phyloP scores from a whole-genome alignment of 2,888 invertebrate species.

The Gortyna flavago region DNA sequence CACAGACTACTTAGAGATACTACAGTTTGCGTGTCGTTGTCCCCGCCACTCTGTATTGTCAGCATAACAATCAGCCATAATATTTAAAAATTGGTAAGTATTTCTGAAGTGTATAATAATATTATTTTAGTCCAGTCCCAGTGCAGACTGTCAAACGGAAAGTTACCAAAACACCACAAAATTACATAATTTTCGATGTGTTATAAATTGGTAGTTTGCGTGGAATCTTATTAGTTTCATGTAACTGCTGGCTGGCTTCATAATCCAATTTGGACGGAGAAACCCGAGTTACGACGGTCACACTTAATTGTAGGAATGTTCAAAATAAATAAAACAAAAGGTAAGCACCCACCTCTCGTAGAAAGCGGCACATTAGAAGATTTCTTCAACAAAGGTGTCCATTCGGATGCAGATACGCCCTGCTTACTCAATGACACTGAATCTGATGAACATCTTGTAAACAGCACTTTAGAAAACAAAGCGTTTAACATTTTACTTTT shows the following conservation, averaged over 20 bases:
- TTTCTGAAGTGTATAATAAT: neutral
- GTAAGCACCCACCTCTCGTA: conserved; percentile 57
- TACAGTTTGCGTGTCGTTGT: no score
- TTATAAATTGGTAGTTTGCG: conserved; percentile 22
- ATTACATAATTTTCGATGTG: conserved; percentile 12
- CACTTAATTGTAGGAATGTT: conserved; percentile 59
- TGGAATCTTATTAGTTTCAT: conserved; percentile 20
- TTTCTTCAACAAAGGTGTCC: conserved; percentile 78
- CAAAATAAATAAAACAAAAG: conserved; percentile 64
- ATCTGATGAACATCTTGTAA: conserved; percentile 67
- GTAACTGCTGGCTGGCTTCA: conserved; percentile 35
- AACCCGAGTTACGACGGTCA: conserved; percentile 33
- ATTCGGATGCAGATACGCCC: conserved; percentile 74
- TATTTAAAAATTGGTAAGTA: no score
- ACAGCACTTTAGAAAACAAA: conserved; percentile 73
- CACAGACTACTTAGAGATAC: no score
- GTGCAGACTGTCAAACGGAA: conserved; percentile 5
- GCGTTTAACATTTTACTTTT: conserved; percentile 64
- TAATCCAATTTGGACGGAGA: conserved; percentile 50
- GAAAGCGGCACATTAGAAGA: conserved; percentile 66
- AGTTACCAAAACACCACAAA: conserved; percentile 18
- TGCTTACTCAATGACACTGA: conserved; percentile 71
- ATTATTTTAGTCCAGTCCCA: neutral
- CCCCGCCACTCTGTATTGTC: no score
- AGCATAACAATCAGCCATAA: no score